Evolutionary conservation across 23 tunicate genomes (phyloP), one percentile per base, ranked within the genome.

Genomic region (Trididemnum clinides): DNA sequence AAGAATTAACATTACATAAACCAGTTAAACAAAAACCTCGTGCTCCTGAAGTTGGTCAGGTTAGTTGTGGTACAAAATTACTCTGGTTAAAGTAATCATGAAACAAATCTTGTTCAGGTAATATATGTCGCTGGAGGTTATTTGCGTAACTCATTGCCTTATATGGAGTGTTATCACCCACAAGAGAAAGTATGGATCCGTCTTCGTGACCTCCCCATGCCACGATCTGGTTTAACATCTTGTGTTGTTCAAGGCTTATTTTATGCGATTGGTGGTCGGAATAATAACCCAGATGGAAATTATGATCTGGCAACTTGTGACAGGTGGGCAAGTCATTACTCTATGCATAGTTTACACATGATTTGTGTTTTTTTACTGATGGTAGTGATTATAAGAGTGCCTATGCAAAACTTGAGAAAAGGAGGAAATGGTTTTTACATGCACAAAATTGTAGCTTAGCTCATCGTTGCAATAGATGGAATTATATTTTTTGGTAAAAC

Each of bases 121-220:
- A 88, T 93, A 12, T 93, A 93, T 75, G 98, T 93, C 15, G 92
- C 90, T 28, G 98, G 98, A 21, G 98, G 98, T 30, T 93, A 93
- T 80, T 71, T 93, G 29, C 92, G 98, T n/a, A 86, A 93, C 54
- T 93, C 98, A 0, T 81, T 93, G 78, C 34, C 90, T 15, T 39
- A 85, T 50, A 82, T 93, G 90, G 98, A 93, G 58, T 93, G 98
- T 35, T 93, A 83, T 50, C 81, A 81, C n/a, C 92, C 98, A 6
- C 87, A 84, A 50, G 87, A 88, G 59, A 85, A 88, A 33, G 39
- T 79, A 4, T 93, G 98, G 98, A 69, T 82, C 32, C 63, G 82
- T 29, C 78, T 93, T 1, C 75, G 89, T 12, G 92, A 93, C 34
- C 57, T 93, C 10, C 92, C 98, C 1, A 88, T 84, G 86, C 98